Evolutionary conservation across 2,888 invertebrate genomes (phyloP).

Genomic region (Caradrina kadenii): DNA sequence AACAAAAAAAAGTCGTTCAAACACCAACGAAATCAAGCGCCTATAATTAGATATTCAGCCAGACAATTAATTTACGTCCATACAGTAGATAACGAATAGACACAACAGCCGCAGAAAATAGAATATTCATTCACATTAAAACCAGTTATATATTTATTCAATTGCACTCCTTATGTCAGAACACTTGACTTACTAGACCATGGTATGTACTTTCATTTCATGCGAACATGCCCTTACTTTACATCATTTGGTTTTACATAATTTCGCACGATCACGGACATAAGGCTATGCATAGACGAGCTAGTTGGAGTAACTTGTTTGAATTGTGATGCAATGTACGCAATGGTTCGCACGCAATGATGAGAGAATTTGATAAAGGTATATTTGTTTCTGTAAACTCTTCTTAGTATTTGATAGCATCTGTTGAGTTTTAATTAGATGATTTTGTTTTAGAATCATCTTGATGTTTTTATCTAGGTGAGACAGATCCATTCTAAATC

Average conservation of each 20-base stretch:
- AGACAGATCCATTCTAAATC: not conserved
- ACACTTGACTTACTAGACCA: conserved; percentile 41
- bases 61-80: conserved; percentile 40
- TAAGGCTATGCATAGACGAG: conserved; percentile 44
- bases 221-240: conserved; percentile 47
- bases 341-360: conserved; percentile 50
- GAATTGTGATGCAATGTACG: conserved; percentile 56
- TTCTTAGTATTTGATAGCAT: conserved; percentile 2
- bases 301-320: conserved; percentile 41
- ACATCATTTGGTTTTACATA: conserved; percentile 57
- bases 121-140: conserved; percentile 36
- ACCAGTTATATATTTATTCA: conserved; percentile 45
- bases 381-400: conserved; percentile 11
- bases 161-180: conserved; percentile 45
- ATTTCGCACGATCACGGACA: conserved; percentile 56
- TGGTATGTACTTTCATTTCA: conserved; percentile 44
- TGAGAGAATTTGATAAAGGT: conserved; percentile 38
- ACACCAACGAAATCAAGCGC: conserved; percentile 8
- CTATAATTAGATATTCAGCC: conserved; percentile 21
- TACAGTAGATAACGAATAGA: conserved; percentile 51
- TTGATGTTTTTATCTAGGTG: conserved; percentile 9
- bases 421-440: not conserved
- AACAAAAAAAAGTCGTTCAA: too few species aligned
- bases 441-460: conserved; percentile 1
- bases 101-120: conserved; percentile 44